phyloP scores from a whole-genome alignment of 37 sponge, comb jelly and placozoan genomes.

The Ephydatia muelleri region DNA sequence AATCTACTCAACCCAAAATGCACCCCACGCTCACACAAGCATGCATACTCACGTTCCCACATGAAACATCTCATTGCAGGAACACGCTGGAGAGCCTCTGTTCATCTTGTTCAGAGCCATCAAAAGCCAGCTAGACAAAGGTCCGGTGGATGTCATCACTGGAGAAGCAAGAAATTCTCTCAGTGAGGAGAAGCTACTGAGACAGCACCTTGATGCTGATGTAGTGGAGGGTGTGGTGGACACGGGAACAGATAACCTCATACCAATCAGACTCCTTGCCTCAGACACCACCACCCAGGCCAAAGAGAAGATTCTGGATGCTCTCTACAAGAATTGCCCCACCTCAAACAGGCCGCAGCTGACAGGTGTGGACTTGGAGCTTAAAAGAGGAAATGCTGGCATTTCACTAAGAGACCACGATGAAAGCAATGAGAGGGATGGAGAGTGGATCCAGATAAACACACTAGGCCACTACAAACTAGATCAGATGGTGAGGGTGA shows the following conservation, averaged over 20 bases:
- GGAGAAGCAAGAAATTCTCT: conserved; percentile 90
- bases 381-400: conserved; percentile 23
- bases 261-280: conserved; percentile 84
- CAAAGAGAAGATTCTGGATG: conserved; percentile 94
- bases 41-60: too few species aligned
- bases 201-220: conserved; percentile 78
- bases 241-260: conserved; percentile 41
- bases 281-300: conserved; percentile 97
- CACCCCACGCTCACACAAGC: background rate
- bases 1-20: too few species aligned
- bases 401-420: conserved; percentile 82
- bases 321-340: conserved; percentile 56
- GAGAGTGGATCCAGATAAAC: conserved; percentile 90
- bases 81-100: conserved; percentile 76
- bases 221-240: conserved; percentile 79
- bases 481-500: conserved; percentile 77
- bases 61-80: conserved; percentile 42
- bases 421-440: conserved; percentile 71
- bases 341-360: conserved; percentile 64
- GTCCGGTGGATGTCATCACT: conserved; percentile 93
- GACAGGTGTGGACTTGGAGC: conserved; percentile 62
- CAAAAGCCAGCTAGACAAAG: conserved; percentile 94
- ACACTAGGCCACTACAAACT: conserved; percentile 94
- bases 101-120: conserved; percentile 87
- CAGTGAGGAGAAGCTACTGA: conserved; percentile 90